These are phyloP conservation scores for Phyllotis vaccarum DNA, from an alignment of 2,797 vertebrate species.

Conservation along the genomic window DNA sequence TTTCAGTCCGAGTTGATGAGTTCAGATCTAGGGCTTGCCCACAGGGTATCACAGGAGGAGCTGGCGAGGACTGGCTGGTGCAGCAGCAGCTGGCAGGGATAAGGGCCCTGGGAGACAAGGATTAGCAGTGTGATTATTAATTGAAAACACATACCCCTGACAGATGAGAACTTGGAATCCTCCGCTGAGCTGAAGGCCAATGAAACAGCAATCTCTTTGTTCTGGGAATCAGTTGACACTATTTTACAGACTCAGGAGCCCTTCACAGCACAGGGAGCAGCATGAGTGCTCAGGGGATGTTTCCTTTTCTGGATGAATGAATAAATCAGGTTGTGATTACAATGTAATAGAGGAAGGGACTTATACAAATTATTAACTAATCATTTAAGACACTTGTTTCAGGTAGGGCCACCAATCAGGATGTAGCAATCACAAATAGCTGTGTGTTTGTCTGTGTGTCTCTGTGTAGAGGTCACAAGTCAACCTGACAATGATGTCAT, in stretches of 20 bases:
- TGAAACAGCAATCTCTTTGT: slow-evolving; percentile 2
- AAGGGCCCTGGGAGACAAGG: background rate
- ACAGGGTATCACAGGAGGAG: background rate
- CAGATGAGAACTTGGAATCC: background rate
- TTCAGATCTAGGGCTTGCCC: background rate
- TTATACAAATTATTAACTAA: background rate
- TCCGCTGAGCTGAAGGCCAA: background rate
- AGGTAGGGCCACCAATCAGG: background rate
- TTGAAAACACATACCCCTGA: background rate
- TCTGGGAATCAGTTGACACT: slow-evolving; percentile 36
- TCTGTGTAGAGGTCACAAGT: background rate
- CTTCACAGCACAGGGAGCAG: background rate
- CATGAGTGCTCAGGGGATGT: background rate
- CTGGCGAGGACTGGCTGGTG: background rate
- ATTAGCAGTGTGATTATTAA: background rate
- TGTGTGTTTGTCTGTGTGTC: background rate
- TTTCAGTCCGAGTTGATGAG: background rate
- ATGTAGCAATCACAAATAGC: background rate
- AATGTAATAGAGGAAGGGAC: background rate
- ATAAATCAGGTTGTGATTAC: slow-evolving; percentile 15
- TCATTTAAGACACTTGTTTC: background rate
- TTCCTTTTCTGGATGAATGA: background rate
- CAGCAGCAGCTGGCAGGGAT: background rate
- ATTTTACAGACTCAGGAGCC: background rate
- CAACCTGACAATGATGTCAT: background rate